These are phyloP conservation scores for Enteromius unitaeniatus DNA, from an alignment of 2,797 vertebrate genomes.

Conservation along the genomic window DNA sequence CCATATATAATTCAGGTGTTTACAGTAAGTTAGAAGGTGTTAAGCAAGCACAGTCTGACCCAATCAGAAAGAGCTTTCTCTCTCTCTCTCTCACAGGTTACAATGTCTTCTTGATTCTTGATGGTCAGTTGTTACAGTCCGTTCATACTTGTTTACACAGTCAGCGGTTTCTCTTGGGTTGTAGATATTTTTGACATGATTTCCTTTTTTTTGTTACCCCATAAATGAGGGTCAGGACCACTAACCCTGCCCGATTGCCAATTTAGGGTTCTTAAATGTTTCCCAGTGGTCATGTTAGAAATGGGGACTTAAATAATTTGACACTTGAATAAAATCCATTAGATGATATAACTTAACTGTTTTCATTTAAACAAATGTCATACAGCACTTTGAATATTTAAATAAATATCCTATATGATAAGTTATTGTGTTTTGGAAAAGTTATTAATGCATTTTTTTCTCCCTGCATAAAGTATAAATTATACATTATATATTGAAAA, in stretches of 20 bases:
- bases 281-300: not conserved
- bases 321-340: not conserved
- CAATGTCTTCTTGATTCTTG: constrained; percentile 13
- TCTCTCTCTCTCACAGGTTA: not conserved
- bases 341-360: constrained; percentile 1
- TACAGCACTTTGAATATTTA: constrained; percentile 17
- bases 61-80: not conserved
- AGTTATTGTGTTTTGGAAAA: not conserved
- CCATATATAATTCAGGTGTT: not conserved
- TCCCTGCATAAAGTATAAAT: too few relatives aligned
- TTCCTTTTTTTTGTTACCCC: constrained; percentile 8
- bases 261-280: not conserved
- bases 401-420: constrained; percentile 12
- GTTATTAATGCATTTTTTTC: too few relatives aligned
- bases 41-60: not conserved
- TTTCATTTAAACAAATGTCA: not conserved
- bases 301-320: not conserved
- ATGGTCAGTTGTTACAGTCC: constrained; percentile 1
- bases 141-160: constrained; percentile 40
- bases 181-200: not conserved
- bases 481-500: too few relatives aligned
- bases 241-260: constrained; percentile 23
- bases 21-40: constrained; percentile 23
- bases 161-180: constrained; percentile 19
- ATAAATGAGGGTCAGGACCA: not conserved